Evolutionary conservation across 2,797 vertebrate species (phyloP).

Genomic region (Danio jaintianensis): DNA sequence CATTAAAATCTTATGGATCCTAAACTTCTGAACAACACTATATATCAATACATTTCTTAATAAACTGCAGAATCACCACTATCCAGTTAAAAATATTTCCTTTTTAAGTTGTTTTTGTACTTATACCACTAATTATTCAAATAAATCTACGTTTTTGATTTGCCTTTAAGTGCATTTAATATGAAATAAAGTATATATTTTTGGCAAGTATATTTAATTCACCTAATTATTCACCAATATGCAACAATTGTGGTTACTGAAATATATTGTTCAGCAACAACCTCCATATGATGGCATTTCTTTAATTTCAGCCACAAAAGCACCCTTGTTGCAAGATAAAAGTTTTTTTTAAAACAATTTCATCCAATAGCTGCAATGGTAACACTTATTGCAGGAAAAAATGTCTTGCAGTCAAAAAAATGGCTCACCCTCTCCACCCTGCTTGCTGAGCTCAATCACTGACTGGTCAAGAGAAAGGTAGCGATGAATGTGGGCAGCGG

Average conservation of each 20-base stretch:
- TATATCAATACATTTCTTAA: no score
- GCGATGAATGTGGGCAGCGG: constrained; percentile 95
- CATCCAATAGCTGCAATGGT: background rate
- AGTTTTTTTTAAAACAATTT: no score
- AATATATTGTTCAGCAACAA: background rate
- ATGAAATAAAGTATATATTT: background rate
- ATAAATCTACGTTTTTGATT: no score
- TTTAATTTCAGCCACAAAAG: background rate
- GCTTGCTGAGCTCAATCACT: constrained; percentile 95
- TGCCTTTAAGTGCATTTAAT: background rate
- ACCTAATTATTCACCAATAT: background rate
- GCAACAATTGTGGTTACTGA: background rate
- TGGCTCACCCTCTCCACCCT: constrained; percentile 91
- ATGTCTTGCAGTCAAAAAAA: background rate
- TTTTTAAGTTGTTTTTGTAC: no score
- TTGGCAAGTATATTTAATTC: background rate
- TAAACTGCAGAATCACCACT: no score
- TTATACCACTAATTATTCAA: no score
- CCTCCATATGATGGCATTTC: background rate
- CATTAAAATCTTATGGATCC: no score
- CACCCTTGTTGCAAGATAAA: background rate
- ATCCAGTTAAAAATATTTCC: no score
- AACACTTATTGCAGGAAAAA: background rate
- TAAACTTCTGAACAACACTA: no score
- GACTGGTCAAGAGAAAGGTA: constrained; percentile 97